Percentiles rank a stretch among this genome's conserved stretches.
phyloP scores from a whole-genome alignment of 2,797 vertebrate genomes.

The Meriones psammophilus region DNA sequence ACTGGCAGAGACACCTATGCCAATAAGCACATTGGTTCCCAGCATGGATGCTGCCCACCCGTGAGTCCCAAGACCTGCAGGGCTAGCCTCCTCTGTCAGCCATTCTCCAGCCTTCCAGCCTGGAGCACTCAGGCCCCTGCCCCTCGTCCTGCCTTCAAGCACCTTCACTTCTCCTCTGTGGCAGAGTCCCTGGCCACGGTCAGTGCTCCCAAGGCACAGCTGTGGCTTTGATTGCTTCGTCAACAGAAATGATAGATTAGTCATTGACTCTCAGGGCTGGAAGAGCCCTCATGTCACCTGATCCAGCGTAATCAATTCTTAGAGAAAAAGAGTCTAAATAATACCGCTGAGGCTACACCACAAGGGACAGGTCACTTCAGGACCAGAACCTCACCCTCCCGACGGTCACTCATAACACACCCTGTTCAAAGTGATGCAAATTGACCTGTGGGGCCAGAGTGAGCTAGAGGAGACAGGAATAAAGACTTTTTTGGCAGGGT shows the following conservation, averaged over 20 bases:
- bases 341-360: neutral
- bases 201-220: neutral
- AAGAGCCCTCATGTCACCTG: neutral
- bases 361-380: neutral
- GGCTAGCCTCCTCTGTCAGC: neutral
- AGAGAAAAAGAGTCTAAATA: neutral
- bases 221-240: neutral
- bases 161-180: neutral
- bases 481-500: neutral
- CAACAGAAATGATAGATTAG: neutral
- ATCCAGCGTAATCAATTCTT: neutral
- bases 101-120: neutral
- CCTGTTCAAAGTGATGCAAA: neutral
- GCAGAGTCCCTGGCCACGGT: neutral
- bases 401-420: neutral
- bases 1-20: neutral
- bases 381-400: neutral
- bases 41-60: neutral
- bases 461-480: too few species aligned
- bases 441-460: neutral
- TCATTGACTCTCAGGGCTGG: neutral
- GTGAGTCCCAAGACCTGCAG: neutral
- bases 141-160: neutral
- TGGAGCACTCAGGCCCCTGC: neutral
- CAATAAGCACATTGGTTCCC: neutral